Base-by-base conservation (phyloP, 1,140 invertebrate genomes). In the Drosophila busckii region DNA sequence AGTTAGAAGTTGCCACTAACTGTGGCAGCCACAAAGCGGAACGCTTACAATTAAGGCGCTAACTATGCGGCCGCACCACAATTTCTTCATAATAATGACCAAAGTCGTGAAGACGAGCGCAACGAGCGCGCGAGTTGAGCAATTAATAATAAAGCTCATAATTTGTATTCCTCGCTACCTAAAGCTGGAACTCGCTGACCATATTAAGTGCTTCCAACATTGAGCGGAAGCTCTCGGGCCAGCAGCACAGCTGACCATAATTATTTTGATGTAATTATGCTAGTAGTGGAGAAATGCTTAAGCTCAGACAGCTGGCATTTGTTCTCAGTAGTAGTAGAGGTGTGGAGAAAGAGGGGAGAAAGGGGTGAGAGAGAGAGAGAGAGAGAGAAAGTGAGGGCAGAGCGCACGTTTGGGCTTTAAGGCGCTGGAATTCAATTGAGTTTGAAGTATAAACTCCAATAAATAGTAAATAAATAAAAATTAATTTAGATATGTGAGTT, bases 81-180 rank as follows among this genome's bases (percentile, higher is more conserved):
- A 64, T 80, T 80, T 78, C 62, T 66, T 80, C 53, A 80, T 80
- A 78, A 68, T 64, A 71, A 65, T 50, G 59, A 37, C 45, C 20
- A 41, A 17, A 45, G 26, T 41, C 23, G 50, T 45, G 31, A 37
- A 19, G 34, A 29, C 10, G 26, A 37, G 31, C n/a, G n/a, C n/a
- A n/a, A n/a, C n/a, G n/a, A n/a, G n/a, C n/a, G n/a, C n/a, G n/a
- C 46, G 46, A 80, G 28, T 29, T 56, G 52, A 37, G 60, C 75
- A 80, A 80, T 80, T 80, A 82, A 82, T 82, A 82, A 82, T 76
- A 70, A n/a, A 58, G 66, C 76, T 83, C 76, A 82, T 83, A 82
- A 82, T 82, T 82, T 83, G 70, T 83, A 76, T 76, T n/a, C n/a
- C n/a, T n/a, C n/a, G n/a, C n/a, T n/a, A n/a, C n/a, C n/a, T n/a